phyloP scores from a whole-genome alignment of 2,888 invertebrate genomes.

The Aspidapion aeneum region DNA sequence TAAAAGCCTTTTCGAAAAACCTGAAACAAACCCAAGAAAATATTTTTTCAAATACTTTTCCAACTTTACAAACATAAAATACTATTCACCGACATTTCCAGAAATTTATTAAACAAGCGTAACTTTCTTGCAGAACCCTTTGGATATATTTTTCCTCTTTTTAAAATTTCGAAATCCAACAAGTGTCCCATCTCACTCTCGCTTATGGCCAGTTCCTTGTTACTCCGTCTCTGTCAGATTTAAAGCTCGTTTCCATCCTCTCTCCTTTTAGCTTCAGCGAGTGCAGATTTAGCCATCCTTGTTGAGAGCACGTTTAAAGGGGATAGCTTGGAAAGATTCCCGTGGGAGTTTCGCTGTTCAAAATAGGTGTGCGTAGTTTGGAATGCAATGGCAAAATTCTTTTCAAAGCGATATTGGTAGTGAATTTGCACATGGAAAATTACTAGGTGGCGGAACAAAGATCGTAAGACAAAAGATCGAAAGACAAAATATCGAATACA shows the following conservation, averaged over 20 bases:
- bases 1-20: no score
- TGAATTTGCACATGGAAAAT: no score
- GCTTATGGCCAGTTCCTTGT: slow-evolving; percentile 21
- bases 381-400: no score
- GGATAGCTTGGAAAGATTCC: slow-evolving; percentile 25
- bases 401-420: no score
- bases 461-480: no score
- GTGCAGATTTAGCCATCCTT: slow-evolving; percentile 26
- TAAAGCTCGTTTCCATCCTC: slow-evolving; percentile 30
- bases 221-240: slow-evolving; percentile 30
- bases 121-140: slow-evolving; percentile 32
- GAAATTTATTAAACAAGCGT: slow-evolving; percentile 30
- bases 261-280: slow-evolving; percentile 19
- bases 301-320: slow-evolving; percentile 34
- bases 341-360: not conserved
- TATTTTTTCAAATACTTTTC: no score
- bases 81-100: no score
- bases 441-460: no score
- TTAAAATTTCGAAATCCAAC: slow-evolving; percentile 34
- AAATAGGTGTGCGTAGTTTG: not conserved
- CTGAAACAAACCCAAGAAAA: no score
- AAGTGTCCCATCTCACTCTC: slow-evolving; percentile 31
- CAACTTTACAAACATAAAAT: no score
- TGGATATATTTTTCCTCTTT: slow-evolving; percentile 35
- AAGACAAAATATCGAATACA: no score